Evolutionary conservation across 2,888 invertebrate species (phyloP).

Genomic region (Sussaba pulchella): DNA sequence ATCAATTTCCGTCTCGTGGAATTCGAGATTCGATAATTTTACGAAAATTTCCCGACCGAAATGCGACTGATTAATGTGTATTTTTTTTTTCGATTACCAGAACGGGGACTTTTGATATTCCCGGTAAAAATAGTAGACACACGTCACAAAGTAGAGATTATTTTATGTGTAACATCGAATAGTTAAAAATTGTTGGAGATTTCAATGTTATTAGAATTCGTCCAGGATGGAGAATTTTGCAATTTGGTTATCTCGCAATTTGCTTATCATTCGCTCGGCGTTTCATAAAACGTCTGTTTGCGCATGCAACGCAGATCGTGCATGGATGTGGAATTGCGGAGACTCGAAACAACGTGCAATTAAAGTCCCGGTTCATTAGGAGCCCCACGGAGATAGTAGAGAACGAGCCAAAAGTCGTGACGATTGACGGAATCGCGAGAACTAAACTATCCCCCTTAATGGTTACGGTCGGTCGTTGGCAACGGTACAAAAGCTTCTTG

Average conservation of each 20-base stretch:
- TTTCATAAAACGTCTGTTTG: not conserved
- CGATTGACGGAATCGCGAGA: slow-evolving; percentile 33
- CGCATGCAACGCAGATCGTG: not conserved
- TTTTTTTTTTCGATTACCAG: no score
- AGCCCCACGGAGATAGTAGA: not conserved
- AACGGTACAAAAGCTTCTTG: slow-evolving; percentile 14
- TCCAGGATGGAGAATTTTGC: no score
- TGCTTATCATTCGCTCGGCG: not conserved
- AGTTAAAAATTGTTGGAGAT: not conserved
- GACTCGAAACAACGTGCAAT: slow-evolving; percentile 7
- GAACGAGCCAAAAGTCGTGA: slow-evolving; percentile 14
- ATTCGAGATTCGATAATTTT: not conserved
- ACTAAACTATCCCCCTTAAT: slow-evolving; percentile 27
- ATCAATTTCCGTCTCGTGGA: not conserved
- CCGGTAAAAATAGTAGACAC: not conserved
- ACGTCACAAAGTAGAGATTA: not conserved
- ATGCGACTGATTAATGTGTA: no score
- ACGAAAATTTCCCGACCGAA: no score
- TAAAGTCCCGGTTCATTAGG: slow-evolving; percentile 22
- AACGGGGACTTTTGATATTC: no score
- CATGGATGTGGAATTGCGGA: not conserved
- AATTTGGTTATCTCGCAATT: no score
- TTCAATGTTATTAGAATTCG: no score
- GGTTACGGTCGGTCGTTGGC: slow-evolving; percentile 24
- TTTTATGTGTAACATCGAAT: not conserved